phyloP scores from a whole-genome alignment of 2,888 invertebrate genomes.

The Callinectes sapidus region DNA sequence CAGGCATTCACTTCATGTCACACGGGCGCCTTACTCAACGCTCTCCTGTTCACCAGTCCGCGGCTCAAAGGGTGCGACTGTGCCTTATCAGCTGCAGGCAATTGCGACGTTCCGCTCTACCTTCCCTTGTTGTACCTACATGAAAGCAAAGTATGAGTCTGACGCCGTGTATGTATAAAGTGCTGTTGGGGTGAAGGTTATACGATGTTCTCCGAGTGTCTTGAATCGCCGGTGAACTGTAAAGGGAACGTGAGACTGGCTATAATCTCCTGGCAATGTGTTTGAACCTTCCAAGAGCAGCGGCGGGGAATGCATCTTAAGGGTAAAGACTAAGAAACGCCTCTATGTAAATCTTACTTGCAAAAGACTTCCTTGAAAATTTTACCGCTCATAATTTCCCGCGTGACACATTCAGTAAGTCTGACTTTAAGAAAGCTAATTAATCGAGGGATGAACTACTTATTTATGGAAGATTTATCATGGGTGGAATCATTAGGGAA shows the following conservation, averaged over 20 bases:
- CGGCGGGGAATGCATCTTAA: not conserved
- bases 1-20: not conserved
- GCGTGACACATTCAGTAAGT: too few relatives aligned
- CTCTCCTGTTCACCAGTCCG: not conserved
- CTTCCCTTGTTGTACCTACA: not conserved
- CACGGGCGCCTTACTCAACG: not conserved
- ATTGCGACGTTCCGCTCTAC: not conserved
- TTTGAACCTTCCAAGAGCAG: not conserved
- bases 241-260: not conserved
- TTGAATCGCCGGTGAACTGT: not conserved
- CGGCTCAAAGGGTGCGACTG: not conserved
- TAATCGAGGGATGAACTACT: too few relatives aligned
- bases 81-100: not conserved
- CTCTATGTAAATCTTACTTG: too few relatives aligned
- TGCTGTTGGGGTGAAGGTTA: not conserved
- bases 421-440: too few relatives aligned
- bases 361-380: too few relatives aligned
- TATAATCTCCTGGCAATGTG: not conserved
- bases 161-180: not conserved
- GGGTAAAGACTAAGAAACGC: too few relatives aligned
- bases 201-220: not conserved
- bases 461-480: too few relatives aligned
- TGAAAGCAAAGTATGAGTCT: not conserved
- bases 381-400: too few relatives aligned
- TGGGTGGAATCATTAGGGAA: too few relatives aligned